A percentile compares a stretch with the other conserved stretches of the same genome.
These are phyloP conservation scores for Holcopasites calliopsidis DNA, from an alignment of 1,140 invertebrate genomes.

Conservation along the genomic window DNA sequence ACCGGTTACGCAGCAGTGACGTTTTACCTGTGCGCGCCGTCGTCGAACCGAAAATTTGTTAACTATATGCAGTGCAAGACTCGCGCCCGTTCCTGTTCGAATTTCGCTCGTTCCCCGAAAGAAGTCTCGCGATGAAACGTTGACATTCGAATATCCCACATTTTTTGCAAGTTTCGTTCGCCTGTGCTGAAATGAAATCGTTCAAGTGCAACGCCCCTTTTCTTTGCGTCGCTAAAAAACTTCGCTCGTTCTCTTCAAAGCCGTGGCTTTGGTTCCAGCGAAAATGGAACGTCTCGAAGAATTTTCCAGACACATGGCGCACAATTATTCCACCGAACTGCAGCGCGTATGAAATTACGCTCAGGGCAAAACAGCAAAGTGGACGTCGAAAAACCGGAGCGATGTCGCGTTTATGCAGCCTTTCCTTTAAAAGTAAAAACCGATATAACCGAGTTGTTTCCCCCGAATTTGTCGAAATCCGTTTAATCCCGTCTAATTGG, in stretches of 20 bases:
- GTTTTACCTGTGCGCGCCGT: background rate
- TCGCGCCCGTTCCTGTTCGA: background rate
- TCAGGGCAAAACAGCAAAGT: no score
- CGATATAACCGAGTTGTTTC: no score
- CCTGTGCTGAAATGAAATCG: background rate
- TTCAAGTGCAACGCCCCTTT: background rate
- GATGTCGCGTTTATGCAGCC: no score
- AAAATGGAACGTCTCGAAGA: background rate
- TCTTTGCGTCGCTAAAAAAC: no score
- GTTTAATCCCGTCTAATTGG: background rate
- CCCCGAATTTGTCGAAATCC: no score
- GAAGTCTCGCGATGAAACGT: background rate
- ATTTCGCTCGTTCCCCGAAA: background rate
- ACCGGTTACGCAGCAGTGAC: background rate
- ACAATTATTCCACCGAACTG: no score
- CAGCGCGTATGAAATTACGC: no score
- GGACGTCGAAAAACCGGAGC: no score
- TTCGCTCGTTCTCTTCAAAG: background rate
- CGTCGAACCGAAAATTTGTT: background rate
- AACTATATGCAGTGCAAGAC: conserved; percentile 13
- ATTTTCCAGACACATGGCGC: background rate
- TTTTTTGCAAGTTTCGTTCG: background rate
- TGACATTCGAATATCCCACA: background rate
- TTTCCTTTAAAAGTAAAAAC: no score
- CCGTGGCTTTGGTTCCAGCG: no score